Percentiles rank a stretch among this genome's conserved stretches.
These are phyloP conservation scores for Brachionus calyciflorus DNA, from an alignment of 1,140 invertebrate genomes.

Conservation along the genomic window DNA sequence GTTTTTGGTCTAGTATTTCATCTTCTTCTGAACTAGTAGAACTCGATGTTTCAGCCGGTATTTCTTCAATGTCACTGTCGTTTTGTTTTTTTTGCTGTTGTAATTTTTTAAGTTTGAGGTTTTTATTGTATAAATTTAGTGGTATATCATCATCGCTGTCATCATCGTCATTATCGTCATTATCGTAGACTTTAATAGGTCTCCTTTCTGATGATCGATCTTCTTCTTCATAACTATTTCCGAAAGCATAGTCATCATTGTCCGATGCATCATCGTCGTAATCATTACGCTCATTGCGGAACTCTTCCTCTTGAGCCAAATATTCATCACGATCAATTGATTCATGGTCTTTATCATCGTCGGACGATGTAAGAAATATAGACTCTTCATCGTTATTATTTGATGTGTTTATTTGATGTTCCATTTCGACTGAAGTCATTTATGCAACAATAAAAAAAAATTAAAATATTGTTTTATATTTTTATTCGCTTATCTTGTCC, in stretches of 20 bases:
- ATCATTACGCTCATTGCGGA: not conserved
- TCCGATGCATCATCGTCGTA: conserved; percentile 18
- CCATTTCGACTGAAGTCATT: not conserved
- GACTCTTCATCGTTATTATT: conserved; percentile 43
- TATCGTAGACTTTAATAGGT: conserved; percentile 40
- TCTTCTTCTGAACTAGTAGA: not conserved
- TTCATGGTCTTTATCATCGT: conserved; percentile 40
- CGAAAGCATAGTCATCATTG: not conserved
- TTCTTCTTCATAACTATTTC: conserved; percentile 16
- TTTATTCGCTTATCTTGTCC: not conserved
- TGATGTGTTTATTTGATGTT: not conserved
- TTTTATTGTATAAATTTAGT: conserved; percentile 3
- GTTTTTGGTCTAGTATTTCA: not conserved
- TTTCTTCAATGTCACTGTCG: conserved; percentile 1
- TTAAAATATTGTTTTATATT: not conserved
- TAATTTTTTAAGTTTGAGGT: not conserved
- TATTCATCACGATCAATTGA: conserved; percentile 1
- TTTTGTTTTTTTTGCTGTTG: not conserved
- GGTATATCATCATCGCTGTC: conserved; percentile 19
- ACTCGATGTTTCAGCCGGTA: not conserved
- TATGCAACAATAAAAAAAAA: not conserved
- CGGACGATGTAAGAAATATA: conserved; percentile 30
- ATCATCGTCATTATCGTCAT: conserved; percentile 12
- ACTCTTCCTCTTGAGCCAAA: conserved; percentile 19
- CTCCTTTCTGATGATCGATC: not conserved